Base-by-base conservation (phyloP, 2,797 vertebrate genomes). In the Podarcis lilfordi region DNA sequence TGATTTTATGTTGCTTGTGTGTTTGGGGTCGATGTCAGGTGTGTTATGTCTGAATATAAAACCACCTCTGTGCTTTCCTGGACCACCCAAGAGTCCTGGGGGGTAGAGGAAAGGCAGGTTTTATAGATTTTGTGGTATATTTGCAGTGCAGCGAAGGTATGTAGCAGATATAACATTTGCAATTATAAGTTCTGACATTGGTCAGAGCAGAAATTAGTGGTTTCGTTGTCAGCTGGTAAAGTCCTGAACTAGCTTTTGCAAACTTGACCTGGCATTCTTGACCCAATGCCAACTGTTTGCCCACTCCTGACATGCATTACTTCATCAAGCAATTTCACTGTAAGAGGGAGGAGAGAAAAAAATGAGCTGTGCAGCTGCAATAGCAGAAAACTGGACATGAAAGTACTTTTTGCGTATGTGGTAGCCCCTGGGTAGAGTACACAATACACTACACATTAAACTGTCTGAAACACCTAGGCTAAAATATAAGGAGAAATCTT, bases 21-120 rank as follows among this genome's bases (percentile, higher is more conserved):
- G 23, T 91, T 90, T 88, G 61, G 37, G 13, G 5, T 50, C 66
- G 25, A 90, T 88, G 93, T 92, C 91, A 95, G 82, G 25, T 93
- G 77, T 89, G 77, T 77, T 95, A 50, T 86, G 93, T 93, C 92
- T 92, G 89, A 92, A 92, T 82, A 75, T 64, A 93, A 93, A 91
- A 83, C 89, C 91, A 90, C 91, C 78, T 87, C 25, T 87, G 72
- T 85, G 59, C 17, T 74, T 88, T 94, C 77, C 93, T 6, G 83
- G 68, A 89, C 80, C 89, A 79, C 61, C 82, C 21, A 88, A 91
- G 66, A 89, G 35, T 92, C 74, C 85, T 93, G 90, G 23, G 91
- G 50, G 87, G 86, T 84, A 86, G 90, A 27, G 89, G 64, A 3
- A 91, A 90, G 89, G 87, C 64, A 32, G 76, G 3, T 74, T 93